phyloP scores from a whole-genome alignment of 2,797 vertebrate species.

The Xenopus petersii region DNA sequence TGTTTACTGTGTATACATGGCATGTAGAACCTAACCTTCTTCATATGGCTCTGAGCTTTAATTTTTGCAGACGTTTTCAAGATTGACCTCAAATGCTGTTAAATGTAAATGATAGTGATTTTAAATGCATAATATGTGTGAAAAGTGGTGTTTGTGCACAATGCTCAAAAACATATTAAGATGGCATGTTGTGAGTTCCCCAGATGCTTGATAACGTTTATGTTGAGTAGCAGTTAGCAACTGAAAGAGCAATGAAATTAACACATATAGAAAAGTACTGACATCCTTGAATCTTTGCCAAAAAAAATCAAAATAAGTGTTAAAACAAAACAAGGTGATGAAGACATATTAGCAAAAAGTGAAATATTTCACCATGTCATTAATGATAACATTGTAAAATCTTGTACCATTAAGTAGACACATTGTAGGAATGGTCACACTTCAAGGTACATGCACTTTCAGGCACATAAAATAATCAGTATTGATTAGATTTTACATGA shows the following conservation, averaged over 20 bases:
- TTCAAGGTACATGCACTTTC: neutral
- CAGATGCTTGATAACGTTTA: neutral
- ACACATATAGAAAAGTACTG: slow-evolving; percentile 1
- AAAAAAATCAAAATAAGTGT: slow-evolving; percentile 16
- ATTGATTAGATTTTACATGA: neutral
- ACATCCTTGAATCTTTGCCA: neutral
- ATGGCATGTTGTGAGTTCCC: neutral
- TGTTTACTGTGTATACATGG: no score
- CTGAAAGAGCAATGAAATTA: slow-evolving; percentile 6
- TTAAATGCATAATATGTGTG: neutral
- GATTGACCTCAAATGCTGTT: neutral
- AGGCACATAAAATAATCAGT: neutral
- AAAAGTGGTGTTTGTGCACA: neutral
- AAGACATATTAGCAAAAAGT: slow-evolving; percentile 33
- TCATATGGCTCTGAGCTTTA: no score
- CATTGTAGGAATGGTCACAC: slow-evolving; percentile 16
- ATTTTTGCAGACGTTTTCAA: no score
- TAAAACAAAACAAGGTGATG: slow-evolving; percentile 3
- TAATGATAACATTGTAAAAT: slow-evolving; percentile 1
- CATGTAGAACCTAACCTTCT: no score
- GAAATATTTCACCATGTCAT: slow-evolving; percentile 24
- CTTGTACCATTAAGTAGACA: neutral
- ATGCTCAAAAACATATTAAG: neutral
- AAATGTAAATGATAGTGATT: neutral
- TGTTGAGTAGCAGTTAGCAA: slow-evolving; percentile 6